Evolutionary conservation across 2,113 vertebrate genomes (phyloP).

Genomic region (Chamaetylas fuelleborni): DNA sequence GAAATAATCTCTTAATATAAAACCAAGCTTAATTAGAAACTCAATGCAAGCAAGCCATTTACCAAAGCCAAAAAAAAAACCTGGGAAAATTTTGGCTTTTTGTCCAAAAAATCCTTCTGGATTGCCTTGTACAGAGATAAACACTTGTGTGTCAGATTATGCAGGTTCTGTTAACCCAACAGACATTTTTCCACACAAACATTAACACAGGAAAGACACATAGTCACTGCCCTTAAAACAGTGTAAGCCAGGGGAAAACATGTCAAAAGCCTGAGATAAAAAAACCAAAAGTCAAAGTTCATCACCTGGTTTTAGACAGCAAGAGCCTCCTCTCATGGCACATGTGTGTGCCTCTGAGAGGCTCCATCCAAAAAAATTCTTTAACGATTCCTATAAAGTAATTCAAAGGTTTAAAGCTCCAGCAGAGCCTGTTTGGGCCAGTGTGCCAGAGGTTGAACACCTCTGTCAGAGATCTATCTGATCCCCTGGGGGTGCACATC

Average conservation of each 20-base stretch:
- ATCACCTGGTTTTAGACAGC: neutral
- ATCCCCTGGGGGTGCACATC: neutral
- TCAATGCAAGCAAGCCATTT: neutral
- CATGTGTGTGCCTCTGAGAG: neutral
- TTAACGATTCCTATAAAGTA: neutral
- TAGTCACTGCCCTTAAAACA: neutral
- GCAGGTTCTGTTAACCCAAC: neutral
- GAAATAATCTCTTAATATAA: slow-evolving; percentile 20
- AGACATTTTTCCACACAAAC: neutral
- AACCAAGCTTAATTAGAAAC: neutral
- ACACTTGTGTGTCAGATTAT: neutral
- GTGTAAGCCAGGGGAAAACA: neutral
- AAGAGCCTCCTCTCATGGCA: neutral
- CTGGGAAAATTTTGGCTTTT: accelerated
- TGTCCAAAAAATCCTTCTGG: accelerated
- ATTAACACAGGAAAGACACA: neutral
- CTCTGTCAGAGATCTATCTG: neutral
- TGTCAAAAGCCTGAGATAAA: neutral
- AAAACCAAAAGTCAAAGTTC: neutral
- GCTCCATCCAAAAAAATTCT: neutral
- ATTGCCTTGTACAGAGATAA: neutral
- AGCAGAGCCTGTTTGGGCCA: neutral
- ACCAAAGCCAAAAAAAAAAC: neutral
- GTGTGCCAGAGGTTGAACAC: neutral
- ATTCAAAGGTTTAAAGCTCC: neutral